Evolutionary conservation across 2,888 invertebrate genomes (phyloP).

Genomic region (Eristalis intricaria): DNA sequence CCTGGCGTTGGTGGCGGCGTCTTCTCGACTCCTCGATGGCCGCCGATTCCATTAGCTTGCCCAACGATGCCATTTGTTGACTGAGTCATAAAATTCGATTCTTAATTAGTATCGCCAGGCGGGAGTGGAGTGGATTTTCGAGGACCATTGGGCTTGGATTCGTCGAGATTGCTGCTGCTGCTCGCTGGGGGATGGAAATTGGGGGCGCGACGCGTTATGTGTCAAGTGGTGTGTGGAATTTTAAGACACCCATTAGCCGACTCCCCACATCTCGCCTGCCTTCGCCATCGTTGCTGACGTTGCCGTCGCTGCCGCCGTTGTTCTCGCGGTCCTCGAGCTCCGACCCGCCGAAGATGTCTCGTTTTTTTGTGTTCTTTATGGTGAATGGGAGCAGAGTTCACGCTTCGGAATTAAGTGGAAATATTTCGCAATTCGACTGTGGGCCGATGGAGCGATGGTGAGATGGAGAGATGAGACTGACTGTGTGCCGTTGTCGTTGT

Average conservation of each 20-base stretch:
- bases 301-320: background rate
- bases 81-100: slow-evolving; percentile 63
- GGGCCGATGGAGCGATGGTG: slow-evolving; percentile 7
- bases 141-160: slow-evolving; percentile 58
- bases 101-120: slow-evolving; percentile 52
- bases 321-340: background rate
- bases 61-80: slow-evolving; percentile 70
- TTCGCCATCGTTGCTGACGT: background rate
- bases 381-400: slow-evolving; percentile 67
- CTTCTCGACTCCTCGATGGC: slow-evolving; percentile 10
- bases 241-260: slow-evolving; percentile 63
- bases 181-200: slow-evolving; percentile 38
- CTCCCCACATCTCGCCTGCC: background rate
- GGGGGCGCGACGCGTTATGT: slow-evolving; percentile 59
- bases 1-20: slow-evolving; percentile 28
- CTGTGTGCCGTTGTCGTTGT: background rate
- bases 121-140: slow-evolving; percentile 50
- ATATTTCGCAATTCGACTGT: slow-evolving; percentile 66
- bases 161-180: slow-evolving; percentile 47
- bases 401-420: slow-evolving; percentile 70
- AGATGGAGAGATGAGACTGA: background rate
- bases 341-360: background rate
- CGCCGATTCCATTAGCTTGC: slow-evolving; percentile 59
- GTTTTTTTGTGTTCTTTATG: slow-evolving; percentile 37
- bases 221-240: slow-evolving; percentile 70